phyloP scores from a whole-genome alignment of 1,140 invertebrate species.

The Globodera rostochiensis region DNA sequence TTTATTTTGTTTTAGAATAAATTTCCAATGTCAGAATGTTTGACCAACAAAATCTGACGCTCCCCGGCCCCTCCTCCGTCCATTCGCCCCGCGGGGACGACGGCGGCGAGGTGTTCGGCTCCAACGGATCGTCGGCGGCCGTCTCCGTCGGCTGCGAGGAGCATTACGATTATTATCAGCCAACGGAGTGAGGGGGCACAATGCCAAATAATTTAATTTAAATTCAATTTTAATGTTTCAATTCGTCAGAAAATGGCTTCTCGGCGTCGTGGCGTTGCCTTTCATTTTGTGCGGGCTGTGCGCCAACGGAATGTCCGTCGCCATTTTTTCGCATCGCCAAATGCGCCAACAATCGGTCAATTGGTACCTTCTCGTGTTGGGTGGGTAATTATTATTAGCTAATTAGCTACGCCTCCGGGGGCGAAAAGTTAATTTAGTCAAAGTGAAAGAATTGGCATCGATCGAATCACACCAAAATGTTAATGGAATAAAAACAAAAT shows the following conservation, averaged over 20 bases:
- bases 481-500: neutral
- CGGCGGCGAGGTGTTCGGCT: neutral
- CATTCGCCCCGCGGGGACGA: neutral
- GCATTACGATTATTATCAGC: conserved; percentile 52
- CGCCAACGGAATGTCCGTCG: conserved; percentile 56
- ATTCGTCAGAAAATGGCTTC: conserved; percentile 23
- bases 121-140: neutral
- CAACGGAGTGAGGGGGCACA: conserved; percentile 45
- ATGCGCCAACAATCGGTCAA: conserved; percentile 54
- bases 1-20: neutral
- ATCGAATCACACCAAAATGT: neutral
- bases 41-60: conserved; percentile 11
- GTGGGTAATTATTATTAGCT: neutral
- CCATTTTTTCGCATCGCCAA: conserved; percentile 53
- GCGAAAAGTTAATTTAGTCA: too few relatives aligned
- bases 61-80: neutral
- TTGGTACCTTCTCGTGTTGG: conserved; percentile 61
- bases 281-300: conserved; percentile 54
- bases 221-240: conserved; percentile 19
- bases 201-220: conserved; percentile 1
- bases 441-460: too few relatives aligned
- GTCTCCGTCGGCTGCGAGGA: conserved; percentile 31
- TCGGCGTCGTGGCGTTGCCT: conserved; percentile 54
- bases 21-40: neutral
- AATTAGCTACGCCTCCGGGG: too few relatives aligned